Evolutionary conservation across 2,113 vertebrate species (phyloP), one percentile per base, ranked within the genome.

Genomic region (Lagopus leucura): DNA sequence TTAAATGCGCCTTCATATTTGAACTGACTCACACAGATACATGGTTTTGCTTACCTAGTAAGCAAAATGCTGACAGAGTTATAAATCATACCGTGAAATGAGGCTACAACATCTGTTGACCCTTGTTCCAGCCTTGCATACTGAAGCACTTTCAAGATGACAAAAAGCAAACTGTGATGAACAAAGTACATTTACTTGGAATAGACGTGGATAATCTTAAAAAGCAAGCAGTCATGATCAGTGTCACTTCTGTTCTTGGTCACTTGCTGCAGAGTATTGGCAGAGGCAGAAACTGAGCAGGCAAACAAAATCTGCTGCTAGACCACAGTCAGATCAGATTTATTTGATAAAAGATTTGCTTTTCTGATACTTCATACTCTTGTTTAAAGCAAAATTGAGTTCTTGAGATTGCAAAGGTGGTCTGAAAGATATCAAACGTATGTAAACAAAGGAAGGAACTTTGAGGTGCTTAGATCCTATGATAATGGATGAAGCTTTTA

Each of bases 1-100:
- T 95, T 94, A 89, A 28, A 58, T 90, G 32, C 63, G n/a, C n/a
- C 48, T 94, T 89, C 81, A 55, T 94, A 89, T 92, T 94, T 93
- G 86, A 88, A 88, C 63, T 94, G 82, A 77, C 66, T 90, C 77
- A 66, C 64, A 74, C 77, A 72, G 61, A 78, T 75, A 88, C 50
- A 57, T 65, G 25, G n/a, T 70, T 92, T 74, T 93, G 91, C 86
- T 96, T 80, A 89, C 61, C 60, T 77, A 67, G 91, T 71, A 57
- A 92, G 61, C 80, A 94, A 95, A 96, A 86, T 79, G 92, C 78
- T 95, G 90, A 92, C 61, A 54, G 18, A 64, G 64, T 18, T 77
- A 22, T 81, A 94, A 94, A 90, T 81, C 57, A 12, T 71, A 67
- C 16, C 64, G 78, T 58, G 63, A 90, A 88, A 86, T 57, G 80